These are phyloP conservation scores for Heliconius hortense DNA, from an alignment of 2,888 invertebrate genomes.

Conservation along the genomic window DNA sequence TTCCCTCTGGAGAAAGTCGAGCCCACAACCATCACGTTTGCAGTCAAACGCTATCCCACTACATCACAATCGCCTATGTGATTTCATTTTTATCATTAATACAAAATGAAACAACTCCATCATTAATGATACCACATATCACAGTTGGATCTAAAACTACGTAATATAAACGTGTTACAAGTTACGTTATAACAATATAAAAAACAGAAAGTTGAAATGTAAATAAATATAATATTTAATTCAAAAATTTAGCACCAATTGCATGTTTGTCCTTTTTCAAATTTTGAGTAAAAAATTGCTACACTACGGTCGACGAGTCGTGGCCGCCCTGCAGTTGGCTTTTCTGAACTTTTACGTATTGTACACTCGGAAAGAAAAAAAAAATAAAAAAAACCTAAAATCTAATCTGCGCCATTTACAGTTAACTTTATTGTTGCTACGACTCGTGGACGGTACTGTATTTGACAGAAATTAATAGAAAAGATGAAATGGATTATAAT, in stretches of 20 bases:
- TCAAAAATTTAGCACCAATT: slow-evolving; percentile 38
- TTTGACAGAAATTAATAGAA: background rate
- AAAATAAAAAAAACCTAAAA: background rate
- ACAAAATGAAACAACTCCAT: slow-evolving; percentile 26
- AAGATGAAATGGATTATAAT: background rate
- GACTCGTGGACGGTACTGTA: background rate
- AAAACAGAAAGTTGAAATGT: slow-evolving; percentile 3
- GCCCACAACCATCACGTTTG: too few relatives aligned
- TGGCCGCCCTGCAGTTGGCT: too few relatives aligned
- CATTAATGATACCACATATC: slow-evolving; percentile 56
- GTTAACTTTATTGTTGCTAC: background rate
- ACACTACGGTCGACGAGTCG: background rate
- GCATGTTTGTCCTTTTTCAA: slow-evolving; percentile 23
- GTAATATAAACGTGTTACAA: slow-evolving; percentile 33
- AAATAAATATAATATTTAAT: slow-evolving; percentile 3
- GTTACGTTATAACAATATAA: slow-evolving; percentile 25
- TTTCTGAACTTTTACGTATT: background rate
- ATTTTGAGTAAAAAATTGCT: background rate
- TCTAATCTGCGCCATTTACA: background rate
- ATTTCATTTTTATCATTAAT: background rate
- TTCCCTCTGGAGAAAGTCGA: too few relatives aligned
- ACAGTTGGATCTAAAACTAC: slow-evolving; percentile 72
- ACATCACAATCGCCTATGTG: background rate
- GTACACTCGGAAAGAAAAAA: background rate
- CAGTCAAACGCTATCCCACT: too few relatives aligned